Evolutionary conservation across 2,888 invertebrate genomes (phyloP).

Genomic region (Drosophila algonquin): DNA sequence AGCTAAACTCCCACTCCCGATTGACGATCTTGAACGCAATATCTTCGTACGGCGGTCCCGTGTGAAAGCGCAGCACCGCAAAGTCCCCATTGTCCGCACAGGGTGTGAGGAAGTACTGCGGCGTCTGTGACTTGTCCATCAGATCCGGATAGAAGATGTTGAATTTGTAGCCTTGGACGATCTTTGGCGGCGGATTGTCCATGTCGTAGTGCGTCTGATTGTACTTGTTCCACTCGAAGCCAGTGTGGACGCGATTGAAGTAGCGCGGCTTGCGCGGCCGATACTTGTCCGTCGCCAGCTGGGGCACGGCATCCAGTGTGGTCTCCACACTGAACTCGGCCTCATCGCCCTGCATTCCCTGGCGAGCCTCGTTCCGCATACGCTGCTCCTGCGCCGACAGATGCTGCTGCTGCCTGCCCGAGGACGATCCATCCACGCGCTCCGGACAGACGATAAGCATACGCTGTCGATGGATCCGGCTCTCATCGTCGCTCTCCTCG

Average conservation of each 20-base stretch:
- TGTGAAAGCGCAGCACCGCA: constrained; percentile 95
- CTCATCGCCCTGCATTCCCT: constrained; percentile 94
- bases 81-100: constrained; percentile 97
- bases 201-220: constrained; percentile 99
- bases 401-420: neutral
- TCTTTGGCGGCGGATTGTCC: constrained; percentile 99
- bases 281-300: constrained; percentile 97
- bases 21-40: constrained; percentile 99
- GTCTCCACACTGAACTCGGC: constrained; percentile 96
- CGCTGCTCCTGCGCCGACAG: constrained; percentile 85
- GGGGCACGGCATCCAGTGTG: constrained; percentile 91
- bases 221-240: constrained; percentile 99
- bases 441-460: constrained; percentile 70
- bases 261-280: constrained; percentile 98
- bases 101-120: constrained; percentile 96
- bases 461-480: constrained; percentile 55
- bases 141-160: constrained; percentile 99
- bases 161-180: constrained; percentile 99
- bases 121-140: constrained; percentile 95
- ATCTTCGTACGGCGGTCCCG: constrained; percentile 99
- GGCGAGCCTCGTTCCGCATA: constrained; percentile 91
- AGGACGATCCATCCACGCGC: constrained; percentile 57
- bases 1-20: constrained; percentile 99
- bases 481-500: constrained; percentile 63
- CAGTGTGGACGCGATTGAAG: constrained; percentile 97